Evolutionary conservation across 2,888 invertebrate species (phyloP).

Genomic region (Deilephila porcellus): DNA sequence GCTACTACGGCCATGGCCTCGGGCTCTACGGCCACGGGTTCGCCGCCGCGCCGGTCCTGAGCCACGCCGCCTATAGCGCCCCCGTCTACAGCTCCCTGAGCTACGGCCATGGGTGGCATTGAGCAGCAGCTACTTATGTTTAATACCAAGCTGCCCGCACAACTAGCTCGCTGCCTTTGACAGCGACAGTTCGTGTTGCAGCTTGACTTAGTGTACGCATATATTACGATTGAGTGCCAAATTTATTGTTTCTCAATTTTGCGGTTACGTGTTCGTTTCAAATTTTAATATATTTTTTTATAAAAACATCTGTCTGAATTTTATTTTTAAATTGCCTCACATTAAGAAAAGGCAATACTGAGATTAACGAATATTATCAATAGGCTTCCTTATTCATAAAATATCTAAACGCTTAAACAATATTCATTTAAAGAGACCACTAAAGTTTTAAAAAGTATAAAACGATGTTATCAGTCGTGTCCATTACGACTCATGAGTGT

Average conservation of each 20-base stretch:
- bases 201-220: slow-evolving; percentile 13
- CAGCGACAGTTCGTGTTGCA: background rate
- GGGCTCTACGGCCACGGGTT: slow-evolving; percentile 48
- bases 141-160: background rate
- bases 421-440: too few relatives aligned
- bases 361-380: background rate
- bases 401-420: too few relatives aligned
- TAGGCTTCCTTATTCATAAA: too few relatives aligned
- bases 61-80: slow-evolving; percentile 39
- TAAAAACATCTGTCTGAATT: background rate
- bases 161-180: background rate
- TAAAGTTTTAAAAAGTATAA: too few relatives aligned
- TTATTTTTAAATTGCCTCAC: background rate
- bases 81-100: slow-evolving; percentile 50
- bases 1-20: slow-evolving; percentile 60
- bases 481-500: background rate
- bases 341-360: background rate
- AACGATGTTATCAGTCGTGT: background rate
- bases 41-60: slow-evolving; percentile 41
- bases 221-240: slow-evolving; percentile 15
- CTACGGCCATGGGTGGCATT: slow-evolving; percentile 66
- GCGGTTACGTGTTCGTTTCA: background rate
- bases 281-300: slow-evolving; percentile 23
- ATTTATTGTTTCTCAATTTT: background rate
- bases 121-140: slow-evolving; percentile 34